Percentiles rank a stretch among this genome's conserved stretches.
These are phyloP conservation scores for Pterois miles DNA, from an alignment of 2,797 vertebrate species.

Conservation along the genomic window DNA sequence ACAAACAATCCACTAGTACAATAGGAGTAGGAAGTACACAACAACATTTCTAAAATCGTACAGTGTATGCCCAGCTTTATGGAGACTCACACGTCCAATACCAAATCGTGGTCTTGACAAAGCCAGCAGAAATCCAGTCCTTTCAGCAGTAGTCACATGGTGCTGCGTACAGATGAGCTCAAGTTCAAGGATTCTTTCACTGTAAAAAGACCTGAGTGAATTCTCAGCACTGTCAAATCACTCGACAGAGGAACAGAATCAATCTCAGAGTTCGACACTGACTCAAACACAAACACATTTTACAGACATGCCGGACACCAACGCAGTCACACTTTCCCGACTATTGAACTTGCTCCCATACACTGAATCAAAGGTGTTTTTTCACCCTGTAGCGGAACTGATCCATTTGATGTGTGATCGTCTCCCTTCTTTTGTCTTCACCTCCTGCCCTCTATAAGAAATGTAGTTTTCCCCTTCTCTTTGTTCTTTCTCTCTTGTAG, in stretches of 20 bases:
- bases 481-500: slow-evolving; percentile 27
- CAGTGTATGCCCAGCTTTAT: too few relatives aligned
- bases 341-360: slow-evolving; percentile 16
- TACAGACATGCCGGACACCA: not conserved
- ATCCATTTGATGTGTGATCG: slow-evolving; percentile 57
- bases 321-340: not conserved
- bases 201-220: slow-evolving; percentile 40
- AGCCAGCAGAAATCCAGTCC: slow-evolving; percentile 22
- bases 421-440: slow-evolving; percentile 32
- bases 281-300: not conserved
- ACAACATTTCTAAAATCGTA: too few relatives aligned
- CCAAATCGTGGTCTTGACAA: not conserved
- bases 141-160: slow-evolving; percentile 26
- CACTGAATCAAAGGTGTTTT: slow-evolving; percentile 18
- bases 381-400: slow-evolving; percentile 42
- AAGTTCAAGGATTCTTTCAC: slow-evolving; percentile 54
- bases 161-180: slow-evolving; percentile 47
- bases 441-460: slow-evolving; percentile 33
- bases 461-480: slow-evolving; percentile 23
- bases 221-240: slow-evolving; percentile 42
- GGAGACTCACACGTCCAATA: not conserved
- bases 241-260: slow-evolving; percentile 38
- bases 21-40: too few relatives aligned
- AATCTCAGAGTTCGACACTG: slow-evolving; percentile 27
- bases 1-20: too few relatives aligned